Conservation (phyloP, 64 coral and sea anemone species). For the Actinia tenebrosa region DNA sequence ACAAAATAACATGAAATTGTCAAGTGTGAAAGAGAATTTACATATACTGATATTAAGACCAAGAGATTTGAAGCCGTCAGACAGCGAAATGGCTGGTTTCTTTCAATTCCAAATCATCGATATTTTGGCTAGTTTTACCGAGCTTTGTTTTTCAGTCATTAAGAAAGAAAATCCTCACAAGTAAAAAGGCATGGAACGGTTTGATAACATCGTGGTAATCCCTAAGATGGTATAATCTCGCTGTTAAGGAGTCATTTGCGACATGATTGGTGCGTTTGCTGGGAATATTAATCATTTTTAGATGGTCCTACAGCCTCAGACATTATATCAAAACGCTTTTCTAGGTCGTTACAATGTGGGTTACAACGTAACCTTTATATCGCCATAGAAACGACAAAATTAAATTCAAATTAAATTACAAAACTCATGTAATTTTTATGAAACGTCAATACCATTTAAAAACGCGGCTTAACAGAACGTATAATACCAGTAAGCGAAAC, state of each 20-base stretch:
- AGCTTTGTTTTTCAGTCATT: conserved; percentile 1
- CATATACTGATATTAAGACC: neutral
- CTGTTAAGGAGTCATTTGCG: neutral
- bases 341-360: neutral
- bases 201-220: neutral
- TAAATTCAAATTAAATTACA: no score
- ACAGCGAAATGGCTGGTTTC: neutral
- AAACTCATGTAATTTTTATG: no score
- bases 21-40: neutral
- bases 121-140: neutral
- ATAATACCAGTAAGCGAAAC: neutral
- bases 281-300: neutral
- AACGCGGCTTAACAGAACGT: neutral
- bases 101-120: neutral
- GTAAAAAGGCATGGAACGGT: neutral
- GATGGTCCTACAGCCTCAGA: neutral
- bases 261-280: neutral
- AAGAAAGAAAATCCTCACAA: conserved; percentile 4
- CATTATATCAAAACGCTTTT: neutral
- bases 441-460: neutral
- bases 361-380: no score
- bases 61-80: neutral
- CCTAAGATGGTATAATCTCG: neutral
- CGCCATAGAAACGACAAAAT: no score
- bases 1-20: neutral